phyloP scores from a whole-genome alignment of 2,797 vertebrate species.

The Sebastes trivittatus region DNA sequence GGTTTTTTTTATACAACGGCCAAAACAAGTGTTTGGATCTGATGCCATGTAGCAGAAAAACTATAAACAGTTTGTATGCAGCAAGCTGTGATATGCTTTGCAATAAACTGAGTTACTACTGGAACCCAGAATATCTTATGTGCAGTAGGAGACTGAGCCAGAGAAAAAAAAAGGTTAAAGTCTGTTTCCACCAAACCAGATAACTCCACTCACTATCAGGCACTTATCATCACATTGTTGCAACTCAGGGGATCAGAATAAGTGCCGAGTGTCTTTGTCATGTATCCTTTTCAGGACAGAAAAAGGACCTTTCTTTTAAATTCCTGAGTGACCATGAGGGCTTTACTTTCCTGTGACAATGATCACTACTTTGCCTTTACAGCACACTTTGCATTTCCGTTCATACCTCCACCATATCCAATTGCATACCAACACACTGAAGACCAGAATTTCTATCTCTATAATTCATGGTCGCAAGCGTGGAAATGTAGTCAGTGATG shows the following conservation, averaged over 20 bases:
- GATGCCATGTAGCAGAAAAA: neutral
- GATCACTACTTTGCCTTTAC: neutral
- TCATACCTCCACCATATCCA: neutral
- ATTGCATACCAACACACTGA: neutral
- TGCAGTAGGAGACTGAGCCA: neutral
- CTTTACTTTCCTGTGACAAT: neutral
- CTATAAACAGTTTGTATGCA: neutral
- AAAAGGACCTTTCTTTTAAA: neutral
- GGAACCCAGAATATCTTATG: neutral
- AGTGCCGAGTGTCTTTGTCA: neutral
- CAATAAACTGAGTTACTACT: neutral
- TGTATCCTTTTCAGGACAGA: neutral
- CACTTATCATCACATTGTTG: neutral
- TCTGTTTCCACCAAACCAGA: neutral
- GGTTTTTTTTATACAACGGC: neutral
- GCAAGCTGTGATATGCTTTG: neutral
- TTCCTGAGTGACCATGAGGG: neutral
- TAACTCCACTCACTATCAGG: neutral
- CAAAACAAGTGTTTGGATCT: neutral
- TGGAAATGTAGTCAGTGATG: conserved; percentile 32
- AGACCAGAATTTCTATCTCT: neutral
- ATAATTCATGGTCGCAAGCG: neutral
- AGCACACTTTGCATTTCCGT: neutral
- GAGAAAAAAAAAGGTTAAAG: neutral
- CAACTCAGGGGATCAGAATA: neutral